Evolutionary conservation across 2,113 vertebrate genomes (phyloP), one percentile per base, ranked within the genome.

Genomic region (Cyrtonyx montezumae): DNA sequence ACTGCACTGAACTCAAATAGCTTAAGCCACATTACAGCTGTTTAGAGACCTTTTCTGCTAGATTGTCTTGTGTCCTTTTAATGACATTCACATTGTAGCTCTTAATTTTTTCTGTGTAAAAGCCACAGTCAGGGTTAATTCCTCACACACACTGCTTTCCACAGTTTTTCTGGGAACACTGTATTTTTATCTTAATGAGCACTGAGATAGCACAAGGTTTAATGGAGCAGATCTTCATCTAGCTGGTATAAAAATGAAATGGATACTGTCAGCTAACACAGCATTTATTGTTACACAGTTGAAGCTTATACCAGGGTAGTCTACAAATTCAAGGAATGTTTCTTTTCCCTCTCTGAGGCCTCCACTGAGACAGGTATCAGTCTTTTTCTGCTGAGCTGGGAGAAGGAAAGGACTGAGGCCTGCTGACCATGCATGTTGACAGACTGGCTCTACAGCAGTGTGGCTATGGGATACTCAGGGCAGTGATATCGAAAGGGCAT

Each of bases 221-320:
- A 22, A 51, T 25, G 61, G 36, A 51, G 17, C 1, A 2, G 21
- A 36, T 36, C 7, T 16, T 67, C 28, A n/a, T 9, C 9, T 19
- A 32, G 25, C 9, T 78, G n/a, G 18, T n/a, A 11, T 11, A 45
- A 26, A 26, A 26, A 63, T 0, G 0, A 20, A 53, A 20, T 10
- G 21, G 37, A n/a, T 79, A 46, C 30, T 28, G 18, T 28, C 14
- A 9, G 9, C 26, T 90, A 66, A 37, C 9, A 19, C 45, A 74
- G 40, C 20, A 32, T 14, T 73, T 55, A n/a, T 18, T 62, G 46
- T 73, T 42, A 48, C 5, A 30, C 8, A 42, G 9, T n/a, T 61
- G n/a, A 79, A 28, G 8, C 13, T 34, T 25, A 20, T 53, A 58
- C 4, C 4, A 13, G 8, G 4, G 8, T 26, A 58, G 36, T 46